Evolutionary conservation across 1,140 invertebrate species (phyloP).

Genomic region (Solen grandis): DNA sequence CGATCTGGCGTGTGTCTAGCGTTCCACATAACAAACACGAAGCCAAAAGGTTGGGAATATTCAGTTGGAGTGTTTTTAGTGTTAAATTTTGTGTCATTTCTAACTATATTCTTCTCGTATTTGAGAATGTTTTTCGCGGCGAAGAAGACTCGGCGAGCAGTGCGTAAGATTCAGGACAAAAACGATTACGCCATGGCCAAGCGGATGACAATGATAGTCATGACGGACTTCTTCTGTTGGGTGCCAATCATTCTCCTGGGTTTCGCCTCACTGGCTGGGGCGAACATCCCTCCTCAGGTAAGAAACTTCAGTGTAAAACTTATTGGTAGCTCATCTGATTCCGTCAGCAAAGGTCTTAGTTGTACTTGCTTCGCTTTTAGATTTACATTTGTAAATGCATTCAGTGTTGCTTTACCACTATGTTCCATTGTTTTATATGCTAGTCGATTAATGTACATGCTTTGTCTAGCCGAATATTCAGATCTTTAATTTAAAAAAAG

Average conservation of each 20-base stretch:
- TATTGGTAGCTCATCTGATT: too few species aligned
- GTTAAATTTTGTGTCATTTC: conserved; percentile 83
- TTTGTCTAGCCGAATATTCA: too few species aligned
- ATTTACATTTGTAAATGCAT: too few species aligned
- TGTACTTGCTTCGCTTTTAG: too few species aligned
- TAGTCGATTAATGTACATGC: too few species aligned
- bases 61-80: conserved; percentile 84
- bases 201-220: conserved; percentile 83
- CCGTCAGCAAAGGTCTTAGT: too few species aligned
- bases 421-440: too few species aligned
- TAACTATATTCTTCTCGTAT: conserved; percentile 83
- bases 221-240: conserved; percentile 84
- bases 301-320: background rate
- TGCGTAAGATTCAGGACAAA: conserved; percentile 75
- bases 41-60: conserved; percentile 84
- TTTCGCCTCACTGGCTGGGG: conserved; percentile 81
- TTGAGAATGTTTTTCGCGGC: conserved; percentile 84
- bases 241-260: conserved; percentile 83
- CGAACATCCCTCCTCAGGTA: conserved; percentile 82
- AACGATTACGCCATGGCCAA: conserved; percentile 83
- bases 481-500: too few species aligned
- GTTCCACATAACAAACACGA: conserved; percentile 83
- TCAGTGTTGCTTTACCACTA: too few species aligned
- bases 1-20: conserved; percentile 84
- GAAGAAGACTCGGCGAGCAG: conserved; percentile 81